phyloP scores from a whole-genome alignment of 1,140 invertebrate genomes.

The Stegodyphus mimosarum region DNA sequence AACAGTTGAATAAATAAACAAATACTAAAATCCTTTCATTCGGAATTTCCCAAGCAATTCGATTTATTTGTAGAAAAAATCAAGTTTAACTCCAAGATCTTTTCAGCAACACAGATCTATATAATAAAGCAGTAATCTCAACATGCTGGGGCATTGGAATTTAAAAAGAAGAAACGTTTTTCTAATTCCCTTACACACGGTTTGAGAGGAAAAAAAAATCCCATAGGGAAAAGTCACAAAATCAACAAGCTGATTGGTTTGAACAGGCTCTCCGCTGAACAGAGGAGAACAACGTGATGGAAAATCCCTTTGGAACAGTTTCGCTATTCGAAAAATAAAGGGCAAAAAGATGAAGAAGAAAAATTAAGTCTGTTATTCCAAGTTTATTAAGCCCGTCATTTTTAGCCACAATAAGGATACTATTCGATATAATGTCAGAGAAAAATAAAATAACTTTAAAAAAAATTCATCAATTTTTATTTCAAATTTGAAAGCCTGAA shows the following conservation, averaged over 20 bases:
- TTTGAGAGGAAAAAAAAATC: slow-evolving; percentile 9
- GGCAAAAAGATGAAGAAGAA: not conserved
- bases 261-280: slow-evolving; percentile 25
- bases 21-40: too few species aligned
- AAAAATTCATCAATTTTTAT: too few species aligned
- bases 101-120: too few species aligned
- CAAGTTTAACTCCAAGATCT: too few species aligned
- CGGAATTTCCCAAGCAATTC: too few species aligned
- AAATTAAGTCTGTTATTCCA: not conserved
- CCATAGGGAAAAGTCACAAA: slow-evolving; percentile 35
- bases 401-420: not conserved
- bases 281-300: slow-evolving; percentile 18
- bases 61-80: too few species aligned
- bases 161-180: not conserved
- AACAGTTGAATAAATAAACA: too few species aligned
- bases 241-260: slow-evolving; percentile 42
- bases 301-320: slow-evolving; percentile 37
- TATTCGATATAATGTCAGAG: too few species aligned
- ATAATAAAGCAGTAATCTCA: too few species aligned
- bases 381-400: slow-evolving; percentile 9
- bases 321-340: not conserved
- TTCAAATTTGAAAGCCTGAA: too few species aligned
- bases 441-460: too few species aligned
- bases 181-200: not conserved
- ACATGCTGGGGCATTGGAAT: not conserved